Evolutionary conservation across 1,140 invertebrate species (phyloP).

Genomic region (Drosophila ercepeae): DNA sequence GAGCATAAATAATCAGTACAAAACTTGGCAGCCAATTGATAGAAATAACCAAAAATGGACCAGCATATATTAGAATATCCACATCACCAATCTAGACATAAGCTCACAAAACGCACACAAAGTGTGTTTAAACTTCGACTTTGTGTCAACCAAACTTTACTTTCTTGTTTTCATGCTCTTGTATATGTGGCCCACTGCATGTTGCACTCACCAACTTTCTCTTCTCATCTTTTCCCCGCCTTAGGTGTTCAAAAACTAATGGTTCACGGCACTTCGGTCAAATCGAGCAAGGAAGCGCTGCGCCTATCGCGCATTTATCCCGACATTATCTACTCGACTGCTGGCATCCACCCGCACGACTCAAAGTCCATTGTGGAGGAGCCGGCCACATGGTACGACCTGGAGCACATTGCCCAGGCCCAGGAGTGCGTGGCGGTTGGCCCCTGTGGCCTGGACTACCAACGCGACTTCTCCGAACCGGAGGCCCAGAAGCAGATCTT

Average conservation of each 20-base stretch:
- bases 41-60: too few relatives aligned
- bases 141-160: not conserved
- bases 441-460: slow-evolving; percentile 97
- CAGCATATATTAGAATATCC: too few relatives aligned
- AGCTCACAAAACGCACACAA: too few relatives aligned
- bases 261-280: slow-evolving; percentile 95
- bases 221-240: slow-evolving; percentile 46
- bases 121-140: too few relatives aligned
- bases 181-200: slow-evolving; percentile 18
- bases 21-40: not conserved
- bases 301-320: slow-evolving; percentile 94
- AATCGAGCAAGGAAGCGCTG: slow-evolving; percentile 95
- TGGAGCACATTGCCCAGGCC: slow-evolving; percentile 89
- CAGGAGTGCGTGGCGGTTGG: slow-evolving; percentile 96
- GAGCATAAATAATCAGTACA: not conserved
- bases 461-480: slow-evolving; percentile 96
- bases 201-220: slow-evolving; percentile 55
- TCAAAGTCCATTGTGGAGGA: slow-evolving; percentile 96
- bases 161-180: slow-evolving; percentile 8
- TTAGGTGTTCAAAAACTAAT: slow-evolving; percentile 96
- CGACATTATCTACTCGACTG: slow-evolving; percentile 95
- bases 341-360: slow-evolving; percentile 98
- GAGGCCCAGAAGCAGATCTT: slow-evolving; percentile 94
- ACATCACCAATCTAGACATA: too few relatives aligned
- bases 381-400: slow-evolving; percentile 88